Evolutionary conservation across 2,888 invertebrate genomes (phyloP).

Genomic region (Augiades crinisus): DNA sequence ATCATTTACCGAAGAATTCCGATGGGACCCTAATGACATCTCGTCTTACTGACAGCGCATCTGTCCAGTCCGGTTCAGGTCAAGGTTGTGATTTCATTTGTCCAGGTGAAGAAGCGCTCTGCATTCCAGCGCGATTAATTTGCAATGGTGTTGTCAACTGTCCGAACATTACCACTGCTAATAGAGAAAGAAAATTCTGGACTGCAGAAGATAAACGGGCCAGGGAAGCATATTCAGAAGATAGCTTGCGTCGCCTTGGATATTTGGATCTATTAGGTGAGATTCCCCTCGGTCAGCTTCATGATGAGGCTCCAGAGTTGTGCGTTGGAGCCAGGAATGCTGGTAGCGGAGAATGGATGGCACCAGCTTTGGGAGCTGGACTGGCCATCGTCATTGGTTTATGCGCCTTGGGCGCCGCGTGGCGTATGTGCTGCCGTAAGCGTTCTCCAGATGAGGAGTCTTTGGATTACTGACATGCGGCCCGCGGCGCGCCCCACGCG

Average conservation of each 20-base stretch:
- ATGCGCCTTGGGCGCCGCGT: conserved; percentile 81
- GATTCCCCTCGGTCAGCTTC: conserved; percentile 74
- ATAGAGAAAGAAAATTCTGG: conserved; percentile 72
- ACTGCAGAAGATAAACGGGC: conserved; percentile 74
- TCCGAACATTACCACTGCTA: conserved; percentile 83
- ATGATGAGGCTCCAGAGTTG: conserved; percentile 89
- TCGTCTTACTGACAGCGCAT: conserved; percentile 84
- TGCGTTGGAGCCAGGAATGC: conserved; percentile 81
- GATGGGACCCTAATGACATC: conserved; percentile 91
- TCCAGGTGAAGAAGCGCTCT: conserved; percentile 90
- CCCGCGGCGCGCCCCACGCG: conserved; percentile 74
- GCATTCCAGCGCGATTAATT: conserved; percentile 91
- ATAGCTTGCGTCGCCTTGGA: conserved; percentile 82
- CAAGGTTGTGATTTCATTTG: conserved; percentile 92
- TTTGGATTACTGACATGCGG: conserved; percentile 83
- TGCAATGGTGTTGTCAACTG: conserved; percentile 95
- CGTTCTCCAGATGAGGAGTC: conserved; percentile 82
- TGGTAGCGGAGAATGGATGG: conserved; percentile 81
- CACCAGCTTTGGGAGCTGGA: conserved; percentile 83
- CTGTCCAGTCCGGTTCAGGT: conserved; percentile 54
- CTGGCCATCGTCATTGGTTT: conserved; percentile 80
- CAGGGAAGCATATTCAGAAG: conserved; percentile 80
- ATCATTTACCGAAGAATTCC: conserved; percentile 91
- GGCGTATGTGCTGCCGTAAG: conserved; percentile 83
- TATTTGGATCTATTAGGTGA: conserved; percentile 73